These are phyloP conservation scores for Hydrolagus affinis DNA, from an alignment of 2,113 vertebrate genomes.

Conservation along the genomic window DNA sequence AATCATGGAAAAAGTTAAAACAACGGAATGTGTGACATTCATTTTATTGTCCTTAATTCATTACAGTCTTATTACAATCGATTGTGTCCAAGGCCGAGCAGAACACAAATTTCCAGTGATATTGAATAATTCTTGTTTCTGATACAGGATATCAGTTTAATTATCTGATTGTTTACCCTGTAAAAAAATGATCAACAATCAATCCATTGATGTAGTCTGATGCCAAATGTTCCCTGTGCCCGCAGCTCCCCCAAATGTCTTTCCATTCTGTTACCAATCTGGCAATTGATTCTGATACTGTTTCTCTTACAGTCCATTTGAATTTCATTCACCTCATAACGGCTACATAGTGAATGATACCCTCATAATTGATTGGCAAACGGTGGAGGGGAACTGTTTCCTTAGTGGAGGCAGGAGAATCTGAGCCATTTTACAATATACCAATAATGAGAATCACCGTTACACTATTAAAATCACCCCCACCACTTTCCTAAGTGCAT, in stretches of 20 bases:
- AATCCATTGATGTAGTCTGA: too few species aligned
- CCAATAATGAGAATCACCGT: constrained; percentile 17
- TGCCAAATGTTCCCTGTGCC: too few species aligned
- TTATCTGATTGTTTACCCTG: too few species aligned
- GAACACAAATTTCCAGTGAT: too few species aligned
- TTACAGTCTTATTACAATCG: not conserved
- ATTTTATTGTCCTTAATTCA: not conserved
- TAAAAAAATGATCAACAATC: too few species aligned
- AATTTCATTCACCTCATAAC: not conserved
- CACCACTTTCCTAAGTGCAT: not conserved
- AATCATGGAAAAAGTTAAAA: too few species aligned
- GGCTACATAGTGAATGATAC: not conserved
- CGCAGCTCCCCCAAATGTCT: too few species aligned
- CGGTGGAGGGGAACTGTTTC: not conserved
- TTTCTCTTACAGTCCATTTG: too few species aligned
- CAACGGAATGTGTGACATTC: not conserved
- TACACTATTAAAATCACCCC: constrained; percentile 10
- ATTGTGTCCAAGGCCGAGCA: not conserved
- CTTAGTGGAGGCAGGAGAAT: not conserved
- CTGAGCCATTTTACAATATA: not conserved
- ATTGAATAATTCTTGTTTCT: too few species aligned
- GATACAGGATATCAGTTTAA: too few species aligned
- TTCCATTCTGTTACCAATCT: too few species aligned
- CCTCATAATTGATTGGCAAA: not conserved
- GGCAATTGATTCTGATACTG: too few species aligned